Evolutionary conservation across 2,113 vertebrate species (phyloP).

Genomic region (Charina bottae): DNA sequence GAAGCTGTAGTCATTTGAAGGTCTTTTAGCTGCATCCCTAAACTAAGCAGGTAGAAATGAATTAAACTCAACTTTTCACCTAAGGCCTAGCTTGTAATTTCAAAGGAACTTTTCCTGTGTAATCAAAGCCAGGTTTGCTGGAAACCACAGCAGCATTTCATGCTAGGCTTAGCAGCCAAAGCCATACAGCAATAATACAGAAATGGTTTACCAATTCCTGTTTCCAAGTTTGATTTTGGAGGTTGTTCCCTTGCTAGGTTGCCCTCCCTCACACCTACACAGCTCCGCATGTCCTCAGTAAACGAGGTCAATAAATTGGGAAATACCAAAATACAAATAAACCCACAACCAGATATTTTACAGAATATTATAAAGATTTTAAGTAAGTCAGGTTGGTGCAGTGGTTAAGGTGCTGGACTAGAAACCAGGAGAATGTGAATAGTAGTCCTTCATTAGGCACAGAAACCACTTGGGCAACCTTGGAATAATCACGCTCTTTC

Average conservation of each 20-base stretch:
- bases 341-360: neutral
- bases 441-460: neutral
- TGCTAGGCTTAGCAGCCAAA: neutral
- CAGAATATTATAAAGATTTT: neutral
- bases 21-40: slow-evolving; percentile 37
- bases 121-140: neutral
- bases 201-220: neutral
- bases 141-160: slow-evolving; percentile 18
- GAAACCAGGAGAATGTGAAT: neutral
- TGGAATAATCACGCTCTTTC: neutral
- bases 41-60: slow-evolving; percentile 30
- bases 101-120: slow-evolving; percentile 10
- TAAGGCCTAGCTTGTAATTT: slow-evolving; percentile 5
- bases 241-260: neutral
- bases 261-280: neutral
- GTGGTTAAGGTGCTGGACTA: neutral
- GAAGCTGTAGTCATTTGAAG: slow-evolving; percentile 36
- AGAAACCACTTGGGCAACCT: neutral
- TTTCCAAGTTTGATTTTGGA: neutral
- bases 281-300: neutral
- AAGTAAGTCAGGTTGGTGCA: neutral
- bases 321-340: neutral
- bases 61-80: slow-evolving; percentile 42
- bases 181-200: neutral
- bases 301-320: neutral